Base-by-base conservation (phyloP, 2,888 invertebrate genomes). In the Aspidapion aeneum region DNA sequence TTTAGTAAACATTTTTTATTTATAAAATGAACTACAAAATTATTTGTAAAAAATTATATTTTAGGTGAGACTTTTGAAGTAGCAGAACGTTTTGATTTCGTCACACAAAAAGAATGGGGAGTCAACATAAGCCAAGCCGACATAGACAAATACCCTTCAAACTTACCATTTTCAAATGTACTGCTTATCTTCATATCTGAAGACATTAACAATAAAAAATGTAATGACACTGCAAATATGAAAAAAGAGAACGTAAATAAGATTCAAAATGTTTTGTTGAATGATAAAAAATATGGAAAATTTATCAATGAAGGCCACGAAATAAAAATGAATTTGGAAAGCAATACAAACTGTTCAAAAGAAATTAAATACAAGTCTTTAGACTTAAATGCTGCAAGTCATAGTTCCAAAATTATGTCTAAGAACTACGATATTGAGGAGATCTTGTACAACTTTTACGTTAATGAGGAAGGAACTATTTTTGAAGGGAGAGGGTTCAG, bases 401-500 rank as follows among this genome's bases (percentile, higher is more conserved):
- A 35, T 12, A 7, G 12, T 12, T 35, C 35, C 3, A 35, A 35
- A 35, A 35, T 7, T 12, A 12, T 12, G 5, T 35, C 35, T 7
- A 12, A 12, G 12, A 7, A 3, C 12, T 35, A 35, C 12, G 35
- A 12, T 35, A 21, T 21, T n/a, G 63, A 50, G 1, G 50, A 50
- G 17, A 49, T 66, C 1, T 48, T 21, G 1, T 66, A 59, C 35
- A 66, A 61, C 19, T 66, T 63, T 18, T 66, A 66, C 55, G 58
- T 63, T 48, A 61, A 63, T n/a, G 12, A 22, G 21, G 1, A 12
- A 18, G 66, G 66, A 12, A 61, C 20, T 16, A 61, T 66, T 49
- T 66, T 61, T 49, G 66, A 66, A 22, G 66, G 66, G 1, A 55
- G 66, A 54, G 66, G 66, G 16, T 59, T 52, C 22, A 58, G 55